phyloP scores from a whole-genome alignment of 2,888 invertebrate species.

The Drosophila colorata region DNA sequence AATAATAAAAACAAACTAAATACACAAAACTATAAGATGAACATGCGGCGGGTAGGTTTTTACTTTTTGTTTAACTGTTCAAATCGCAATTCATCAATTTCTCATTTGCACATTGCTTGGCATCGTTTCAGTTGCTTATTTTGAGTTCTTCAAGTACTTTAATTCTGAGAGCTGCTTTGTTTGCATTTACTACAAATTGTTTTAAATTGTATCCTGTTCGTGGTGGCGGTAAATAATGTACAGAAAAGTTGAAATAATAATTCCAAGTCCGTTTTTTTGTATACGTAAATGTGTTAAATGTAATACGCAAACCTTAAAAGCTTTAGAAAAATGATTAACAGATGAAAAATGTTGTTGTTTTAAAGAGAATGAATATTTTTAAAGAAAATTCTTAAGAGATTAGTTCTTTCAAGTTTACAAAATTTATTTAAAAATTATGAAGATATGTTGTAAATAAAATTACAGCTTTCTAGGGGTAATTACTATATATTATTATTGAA shows the following conservation, averaged over 20 bases:
- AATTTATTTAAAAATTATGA: no score
- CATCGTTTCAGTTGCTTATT: constrained; percentile 20
- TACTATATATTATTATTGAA: no score
- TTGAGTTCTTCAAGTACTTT: not conserved
- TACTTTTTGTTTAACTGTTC: constrained; percentile 48
- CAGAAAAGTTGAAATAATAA: not conserved
- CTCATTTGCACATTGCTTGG: constrained; percentile 31
- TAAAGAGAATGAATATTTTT: no score
- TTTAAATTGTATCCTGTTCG: not conserved
- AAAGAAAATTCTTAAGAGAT: not conserved
- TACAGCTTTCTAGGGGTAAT: no score
- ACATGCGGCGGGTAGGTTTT: constrained; percentile 72
- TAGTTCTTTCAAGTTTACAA: not conserved
- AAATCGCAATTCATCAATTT: constrained; percentile 36
- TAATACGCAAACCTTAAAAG: not conserved
- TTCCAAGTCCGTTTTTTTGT: not conserved
- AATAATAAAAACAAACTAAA: constrained; percentile 34
- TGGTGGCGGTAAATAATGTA: not conserved
- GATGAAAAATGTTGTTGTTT: no score
- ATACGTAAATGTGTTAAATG: no score
- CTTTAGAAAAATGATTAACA: no score
- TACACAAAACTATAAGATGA: constrained; percentile 56
- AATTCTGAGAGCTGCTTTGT: not conserved
- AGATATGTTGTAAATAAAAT: no score
- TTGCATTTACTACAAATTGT: not conserved